Base-by-base conservation (phyloP, 2,113 vertebrate species). In the Agapornis roseicollis region DNA sequence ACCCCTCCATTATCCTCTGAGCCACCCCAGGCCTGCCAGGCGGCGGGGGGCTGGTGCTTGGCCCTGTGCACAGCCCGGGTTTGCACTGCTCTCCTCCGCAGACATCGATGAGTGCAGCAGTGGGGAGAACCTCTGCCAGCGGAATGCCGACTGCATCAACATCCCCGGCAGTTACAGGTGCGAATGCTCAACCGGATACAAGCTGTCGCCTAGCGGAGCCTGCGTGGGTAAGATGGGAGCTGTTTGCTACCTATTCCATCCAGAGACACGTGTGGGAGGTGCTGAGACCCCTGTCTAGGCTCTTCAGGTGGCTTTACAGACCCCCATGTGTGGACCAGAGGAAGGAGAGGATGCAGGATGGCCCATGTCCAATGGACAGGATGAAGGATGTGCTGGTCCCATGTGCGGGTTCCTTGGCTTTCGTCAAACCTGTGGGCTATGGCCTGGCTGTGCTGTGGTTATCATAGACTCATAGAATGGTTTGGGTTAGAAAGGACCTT, bases 81-180 rank as follows among this genome's bases (percentile, higher is more conserved):
- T 42, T 22, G 53, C 9, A 0, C 25, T 42, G 58, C 61, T 64
- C 29, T 49, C 33, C 19, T 41, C 41, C 13, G 1, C 95, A 99
- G 99, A 99, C 95, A 98, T 99, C 35, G 99, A 99, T 8, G 99
- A 99, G 96, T 99, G 99, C 90, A 99, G 98, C 96, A 98, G 98
- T 0, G 98, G 98, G 63, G 98, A 99, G 94, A 99, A 98, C 92
- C 98, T 99, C 74, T 99, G 99, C 98, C 98, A 98, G 73, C 98
- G 98, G 41, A 98, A 99, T 8, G 98, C 98, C 7, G 98, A 98
- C 95, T 99, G 99, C 55, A 97, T 99, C 97, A 99, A 99, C 97
- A 98, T 99, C 96, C 98, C 99, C 0, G 99, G 99, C 58, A 99
- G 99, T 93, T 99, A 98, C 97, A 98, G 98, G 96, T 99, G 99